phyloP scores from a whole-genome alignment of 2,888 invertebrate species.

The Mesorhabditis spiculigera region DNA sequence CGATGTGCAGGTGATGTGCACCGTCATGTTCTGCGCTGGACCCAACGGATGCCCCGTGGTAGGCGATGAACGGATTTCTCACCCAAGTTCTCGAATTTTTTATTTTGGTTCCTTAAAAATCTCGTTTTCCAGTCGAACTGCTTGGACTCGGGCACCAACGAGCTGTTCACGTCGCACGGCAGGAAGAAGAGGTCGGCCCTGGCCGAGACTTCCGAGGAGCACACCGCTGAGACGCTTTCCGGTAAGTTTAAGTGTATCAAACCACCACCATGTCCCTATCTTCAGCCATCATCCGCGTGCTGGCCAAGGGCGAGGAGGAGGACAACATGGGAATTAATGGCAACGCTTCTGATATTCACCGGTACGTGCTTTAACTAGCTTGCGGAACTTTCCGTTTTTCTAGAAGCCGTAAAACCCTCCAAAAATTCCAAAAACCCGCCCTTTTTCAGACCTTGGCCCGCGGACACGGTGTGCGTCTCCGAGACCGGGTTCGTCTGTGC shows the following conservation, averaged over 20 bases:
- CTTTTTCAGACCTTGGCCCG: not conserved
- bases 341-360: conserved; percentile 19
- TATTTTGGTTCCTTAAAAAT: not conserved
- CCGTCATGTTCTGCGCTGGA: conserved; percentile 59
- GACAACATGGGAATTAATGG: conserved; percentile 27
- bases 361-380: conserved; percentile 14
- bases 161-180: conserved; percentile 58
- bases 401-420: not conserved
- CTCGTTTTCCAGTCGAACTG: conserved; percentile 51
- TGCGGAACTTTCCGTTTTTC: not conserved
- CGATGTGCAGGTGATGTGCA: conserved; percentile 58
- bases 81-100: not conserved
- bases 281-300: conserved; percentile 54
- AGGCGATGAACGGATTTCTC: not conserved
- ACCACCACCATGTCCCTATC: not conserved
- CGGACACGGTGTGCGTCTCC: conserved; percentile 53
- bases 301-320: conserved; percentile 57
- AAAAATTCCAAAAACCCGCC: no score
- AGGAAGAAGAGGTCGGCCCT: conserved; percentile 52
- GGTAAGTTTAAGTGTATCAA: not conserved
- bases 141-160: conserved; percentile 58
- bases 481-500: conserved; percentile 57
- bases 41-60: conserved; percentile 58
- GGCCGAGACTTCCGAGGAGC: conserved; percentile 27
- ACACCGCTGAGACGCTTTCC: conserved; percentile 54